Percentiles rank a stretch among this genome's conserved stretches.
phyloP scores from a whole-genome alignment of 2,797 vertebrate genomes.

The Chaunax sp. region DNA sequence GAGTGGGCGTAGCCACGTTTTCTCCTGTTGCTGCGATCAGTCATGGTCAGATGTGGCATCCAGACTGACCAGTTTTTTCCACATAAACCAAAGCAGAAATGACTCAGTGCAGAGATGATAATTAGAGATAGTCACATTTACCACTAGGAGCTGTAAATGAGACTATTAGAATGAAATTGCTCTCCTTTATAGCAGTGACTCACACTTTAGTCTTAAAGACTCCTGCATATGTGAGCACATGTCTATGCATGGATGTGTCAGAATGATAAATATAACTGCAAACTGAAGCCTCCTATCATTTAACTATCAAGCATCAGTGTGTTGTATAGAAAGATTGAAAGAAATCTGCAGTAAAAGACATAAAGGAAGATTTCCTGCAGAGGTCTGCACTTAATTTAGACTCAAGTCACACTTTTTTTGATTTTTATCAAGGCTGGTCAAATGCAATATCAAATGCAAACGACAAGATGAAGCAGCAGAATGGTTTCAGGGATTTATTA shows the following conservation, averaged over 20 bases:
- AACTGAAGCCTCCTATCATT: too few relatives aligned
- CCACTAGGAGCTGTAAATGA: slow-evolving; percentile 16
- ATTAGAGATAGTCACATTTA: slow-evolving; percentile 38
- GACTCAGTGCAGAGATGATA: slow-evolving; percentile 46
- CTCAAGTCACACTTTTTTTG: too few relatives aligned
- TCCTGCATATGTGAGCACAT: not conserved
- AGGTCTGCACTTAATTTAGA: too few relatives aligned
- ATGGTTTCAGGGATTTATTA: too few relatives aligned
- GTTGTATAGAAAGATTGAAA: too few relatives aligned
- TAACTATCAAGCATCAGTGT: too few relatives aligned
- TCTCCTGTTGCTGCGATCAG: slow-evolving; percentile 9
- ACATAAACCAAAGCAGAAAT: slow-evolving; percentile 48
- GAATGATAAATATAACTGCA: not conserved
- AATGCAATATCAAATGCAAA: too few relatives aligned
- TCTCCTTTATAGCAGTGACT: slow-evolving; percentile 8
- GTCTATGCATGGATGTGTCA: not conserved
- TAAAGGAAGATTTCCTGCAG: too few relatives aligned
- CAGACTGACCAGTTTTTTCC: slow-evolving; percentile 45
- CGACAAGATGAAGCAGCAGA: too few relatives aligned
- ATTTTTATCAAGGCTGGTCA: too few relatives aligned
- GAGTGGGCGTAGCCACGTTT: slow-evolving; percentile 1
- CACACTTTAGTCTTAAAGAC: slow-evolving; percentile 19
- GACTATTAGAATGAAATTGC: slow-evolving; percentile 9
- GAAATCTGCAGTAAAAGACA: too few relatives aligned
- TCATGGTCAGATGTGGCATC: slow-evolving; percentile 40